phyloP scores from a whole-genome alignment of 2,797 vertebrate species.

The Pithecia hirsuta region DNA sequence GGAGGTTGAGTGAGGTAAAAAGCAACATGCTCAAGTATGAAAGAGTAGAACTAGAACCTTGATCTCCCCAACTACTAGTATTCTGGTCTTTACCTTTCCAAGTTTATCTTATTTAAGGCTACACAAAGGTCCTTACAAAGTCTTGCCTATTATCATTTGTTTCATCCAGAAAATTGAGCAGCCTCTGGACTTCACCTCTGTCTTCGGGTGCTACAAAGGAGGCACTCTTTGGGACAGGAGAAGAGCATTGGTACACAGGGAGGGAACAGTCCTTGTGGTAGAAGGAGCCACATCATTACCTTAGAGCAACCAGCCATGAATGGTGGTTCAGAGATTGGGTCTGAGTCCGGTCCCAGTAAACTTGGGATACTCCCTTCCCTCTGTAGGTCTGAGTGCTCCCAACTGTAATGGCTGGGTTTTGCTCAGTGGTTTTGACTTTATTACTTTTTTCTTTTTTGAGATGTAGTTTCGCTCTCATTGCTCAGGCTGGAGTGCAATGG shows the following conservation, averaged over 20 bases:
- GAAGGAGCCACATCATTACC: background rate
- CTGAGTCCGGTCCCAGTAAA: background rate
- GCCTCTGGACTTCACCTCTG: background rate
- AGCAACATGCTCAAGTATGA: background rate
- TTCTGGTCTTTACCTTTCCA: background rate
- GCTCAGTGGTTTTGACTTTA: conserved; percentile 1
- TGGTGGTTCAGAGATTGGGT: background rate
- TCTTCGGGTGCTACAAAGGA: background rate
- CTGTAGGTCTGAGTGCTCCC: background rate
- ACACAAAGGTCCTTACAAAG: conserved; percentile 1
- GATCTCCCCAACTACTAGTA: background rate
- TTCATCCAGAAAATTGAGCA: conserved; percentile 53
- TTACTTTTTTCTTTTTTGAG: background rate
- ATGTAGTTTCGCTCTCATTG: too few species aligned
- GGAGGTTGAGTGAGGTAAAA: background rate
- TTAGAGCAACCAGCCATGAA: background rate
- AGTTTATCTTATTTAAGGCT: conserved; percentile 20
- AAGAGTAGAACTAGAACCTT: conserved; percentile 29
- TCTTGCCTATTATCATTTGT: conserved; percentile 44
- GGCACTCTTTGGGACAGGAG: background rate
- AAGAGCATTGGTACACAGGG: background rate
- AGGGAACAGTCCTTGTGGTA: background rate
- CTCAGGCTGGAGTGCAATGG: too few species aligned
- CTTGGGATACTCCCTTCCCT: background rate
- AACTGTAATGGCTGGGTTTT: conserved; percentile 24